Percentiles rank a stretch among this genome's conserved stretches.
Evolutionary conservation across 53 echinoderm and acorn worm species (phyloP).

Genomic region (Mesocentrotus franciscanus): DNA sequence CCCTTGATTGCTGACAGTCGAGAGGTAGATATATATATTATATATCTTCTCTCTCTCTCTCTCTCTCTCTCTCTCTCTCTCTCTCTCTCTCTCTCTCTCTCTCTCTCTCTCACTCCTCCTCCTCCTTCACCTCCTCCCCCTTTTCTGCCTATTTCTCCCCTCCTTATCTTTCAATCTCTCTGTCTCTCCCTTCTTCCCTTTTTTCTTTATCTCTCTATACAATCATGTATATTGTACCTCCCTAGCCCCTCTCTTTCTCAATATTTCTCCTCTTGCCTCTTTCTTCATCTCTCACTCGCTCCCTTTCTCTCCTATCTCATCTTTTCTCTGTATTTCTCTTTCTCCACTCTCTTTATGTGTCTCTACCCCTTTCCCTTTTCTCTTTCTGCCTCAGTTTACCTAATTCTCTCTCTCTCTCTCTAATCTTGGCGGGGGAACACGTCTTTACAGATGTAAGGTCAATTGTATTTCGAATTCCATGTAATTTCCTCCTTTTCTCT

Average conservation of each 20-base stretch:
- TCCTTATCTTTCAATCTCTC: not conserved
- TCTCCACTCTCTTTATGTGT: not conserved
- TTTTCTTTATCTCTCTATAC: not conserved
- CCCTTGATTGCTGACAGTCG: not conserved
- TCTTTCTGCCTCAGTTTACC: not conserved
- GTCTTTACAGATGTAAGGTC: not conserved
- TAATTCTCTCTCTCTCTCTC: not conserved
- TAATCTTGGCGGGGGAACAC: not conserved
- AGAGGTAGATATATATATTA: not conserved
- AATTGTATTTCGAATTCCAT: slow-evolving; percentile 3
- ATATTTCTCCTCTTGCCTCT: not conserved
- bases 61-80: not conserved
- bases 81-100: not conserved
- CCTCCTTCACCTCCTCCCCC: not conserved
- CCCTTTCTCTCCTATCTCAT: not conserved
- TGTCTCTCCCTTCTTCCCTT: not conserved
- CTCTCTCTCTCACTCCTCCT: too few relatives aligned
- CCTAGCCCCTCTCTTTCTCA: not conserved
- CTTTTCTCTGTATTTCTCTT: not conserved
- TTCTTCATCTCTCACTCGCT: not conserved
- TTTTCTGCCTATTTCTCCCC: not conserved
- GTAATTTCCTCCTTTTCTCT: not conserved
- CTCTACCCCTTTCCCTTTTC: not conserved
- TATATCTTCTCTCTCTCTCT: not conserved
- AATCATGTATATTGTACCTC: not conserved